These are phyloP conservation scores for Pachycephus smyrnensis DNA, from an alignment of 2,888 invertebrate species.

Conservation along the genomic window DNA sequence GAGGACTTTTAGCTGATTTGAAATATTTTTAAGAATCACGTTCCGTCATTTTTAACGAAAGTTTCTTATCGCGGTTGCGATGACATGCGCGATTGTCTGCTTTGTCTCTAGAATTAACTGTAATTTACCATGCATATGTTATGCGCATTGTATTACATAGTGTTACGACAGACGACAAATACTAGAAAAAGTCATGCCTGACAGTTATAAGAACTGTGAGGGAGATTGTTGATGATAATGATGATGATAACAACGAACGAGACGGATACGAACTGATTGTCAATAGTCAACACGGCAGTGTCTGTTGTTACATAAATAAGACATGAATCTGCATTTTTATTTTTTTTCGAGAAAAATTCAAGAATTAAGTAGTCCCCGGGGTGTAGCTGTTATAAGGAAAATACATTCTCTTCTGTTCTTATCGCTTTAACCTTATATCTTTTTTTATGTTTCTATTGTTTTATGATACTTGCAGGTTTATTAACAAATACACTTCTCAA, in stretches of 20 bases:
- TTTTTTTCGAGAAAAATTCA: neutral
- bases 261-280: neutral
- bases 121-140: neutral
- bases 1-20: neutral
- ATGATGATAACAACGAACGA: neutral
- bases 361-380: too few species aligned
- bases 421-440: neutral
- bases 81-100: neutral
- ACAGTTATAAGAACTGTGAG: too few species aligned
- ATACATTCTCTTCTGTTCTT: neutral
- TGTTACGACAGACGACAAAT: neutral
- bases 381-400: too few species aligned
- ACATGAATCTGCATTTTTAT: neutral
- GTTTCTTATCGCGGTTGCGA: neutral
- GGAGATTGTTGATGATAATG: neutral
- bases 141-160: neutral
- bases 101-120: neutral
- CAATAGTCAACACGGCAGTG: neutral
- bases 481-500: constrained; percentile 77
- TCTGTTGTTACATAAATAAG: neutral
- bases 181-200: neutral
- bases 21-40: neutral
- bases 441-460: neutral
- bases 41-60: neutral
- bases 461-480: constrained; percentile 70